Evolutionary conservation across 2,797 vertebrate species (phyloP), one percentile per base, ranked within the genome.

Genomic region (Sarcoramphus papa): DNA sequence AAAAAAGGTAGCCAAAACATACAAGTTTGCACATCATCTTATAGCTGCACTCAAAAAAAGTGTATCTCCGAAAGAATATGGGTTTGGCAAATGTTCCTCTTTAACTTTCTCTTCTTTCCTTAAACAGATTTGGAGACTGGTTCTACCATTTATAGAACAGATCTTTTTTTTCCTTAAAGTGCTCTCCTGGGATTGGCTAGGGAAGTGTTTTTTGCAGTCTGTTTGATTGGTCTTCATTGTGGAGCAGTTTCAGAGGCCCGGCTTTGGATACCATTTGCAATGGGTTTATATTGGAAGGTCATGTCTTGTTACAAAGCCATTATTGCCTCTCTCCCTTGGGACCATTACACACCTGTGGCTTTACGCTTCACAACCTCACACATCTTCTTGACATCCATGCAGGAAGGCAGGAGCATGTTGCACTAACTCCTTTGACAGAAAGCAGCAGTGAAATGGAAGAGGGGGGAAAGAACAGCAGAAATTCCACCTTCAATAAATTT

Each of bases 221-320:
- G 37, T 75, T 88, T 92, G 92, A 95, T 83, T 87, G 67, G 81
- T 82, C 86, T 93, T 95, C 75, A 77, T 54, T 63, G 86, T 73
- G 79, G 86, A 96, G 62, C 91, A 95, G 73, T 95, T 97, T 74
- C 73, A 59, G 95, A 88, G 81, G 88, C 47, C 68, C 80, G 68
- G 60, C 64, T 94, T 92, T 92, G 92, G 93, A 78, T 64, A 68
- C 84, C 75, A 64, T 90, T 94, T 78, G 78, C 62, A 75, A 48
- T 51, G 54, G 89, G 15, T 93, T 95, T 92, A 41, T 92, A 86
- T 76, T 75, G 88, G 88, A 90, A 94, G 96, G 94, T 94, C 78
- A 47, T 25, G 57, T 33, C 45, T 77, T 72, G 23, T 85, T 83
- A 74, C 56, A 51, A 89, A 93, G 89, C 56, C 76, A 54, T 95